Evolutionary conservation across 2,113 vertebrate species (phyloP), one percentile per base, ranked within the genome.

Genomic region (Columba janthina): DNA sequence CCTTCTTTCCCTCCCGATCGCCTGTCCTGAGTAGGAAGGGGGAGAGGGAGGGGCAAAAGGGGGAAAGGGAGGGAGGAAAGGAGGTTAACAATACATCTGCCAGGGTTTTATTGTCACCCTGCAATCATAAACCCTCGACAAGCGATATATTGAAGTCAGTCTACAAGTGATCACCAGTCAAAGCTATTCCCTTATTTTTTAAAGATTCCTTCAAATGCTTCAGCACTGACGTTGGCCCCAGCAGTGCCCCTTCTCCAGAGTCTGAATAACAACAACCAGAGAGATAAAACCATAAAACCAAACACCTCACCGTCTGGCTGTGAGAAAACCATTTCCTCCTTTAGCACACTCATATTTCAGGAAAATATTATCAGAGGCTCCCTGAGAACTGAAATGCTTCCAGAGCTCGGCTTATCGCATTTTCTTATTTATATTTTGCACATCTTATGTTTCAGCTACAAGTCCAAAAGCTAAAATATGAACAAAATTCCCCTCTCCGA

Each of bases 161-260:
- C 60, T 32, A 31, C 32, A 64, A 56, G 26, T 20, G 19, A 11
- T 12, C 21, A 20, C 8, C 44, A 24, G 9, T n/a, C 34, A 83
- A 54, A 75, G 46, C 13, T 11, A 1, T 42, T 38, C 44, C 26
- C 31, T 73, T 13, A 6, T 2, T 36, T 22, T 6, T 0, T 22
- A 65, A 65, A 28, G 40, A 51, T 8, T 15, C 69, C 26, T 70
- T 57, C 20, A 31, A 82, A 58, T 1, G 2, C n/a, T 64, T 24
- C 44, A 26, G 50, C 36, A 34, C 54, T 21, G 5, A 34, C 40
- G 4, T 46, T 28, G 29, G 36, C 25, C 36, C 10, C 44, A 36
- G 13, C 36, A 38, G n/a, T 44, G 69, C 46, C 38, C 6, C 3
- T 25, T 29, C 34, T 14, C 0, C 4, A 53, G 6, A 12, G 25